Conservation (phyloP, 2,888 invertebrate species). For the Lochmaea capreae region DNA sequence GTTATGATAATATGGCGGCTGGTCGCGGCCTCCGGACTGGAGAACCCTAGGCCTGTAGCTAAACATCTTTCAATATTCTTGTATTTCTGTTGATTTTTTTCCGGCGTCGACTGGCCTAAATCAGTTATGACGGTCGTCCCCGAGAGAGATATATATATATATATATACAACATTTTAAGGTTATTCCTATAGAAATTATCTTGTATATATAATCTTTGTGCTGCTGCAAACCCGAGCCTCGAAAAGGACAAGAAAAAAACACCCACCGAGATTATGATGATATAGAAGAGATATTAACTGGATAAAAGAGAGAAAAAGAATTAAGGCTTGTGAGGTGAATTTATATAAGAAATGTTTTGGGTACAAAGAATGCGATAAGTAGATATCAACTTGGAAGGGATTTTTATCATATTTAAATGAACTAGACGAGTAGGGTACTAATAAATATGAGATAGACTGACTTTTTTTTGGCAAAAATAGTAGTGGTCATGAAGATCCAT, state of each 20-base stretch:
- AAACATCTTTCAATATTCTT: background rate
- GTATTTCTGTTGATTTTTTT: background rate
- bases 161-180: conserved; percentile 58
- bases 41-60: conserved; percentile 45
- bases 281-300: conserved; percentile 42
- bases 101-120: background rate
- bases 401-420: conserved; percentile 25
- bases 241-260: conserved; percentile 42
- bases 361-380: conserved; percentile 22
- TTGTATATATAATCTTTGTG: conserved; percentile 35
- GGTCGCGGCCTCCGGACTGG: conserved; percentile 61
- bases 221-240: conserved; percentile 35
- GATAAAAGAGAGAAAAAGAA: conserved; percentile 31
- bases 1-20: conserved; percentile 64
- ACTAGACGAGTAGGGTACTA: background rate
- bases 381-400: conserved; percentile 25
- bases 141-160: too few relatives aligned
- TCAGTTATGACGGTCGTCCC: conserved; percentile 60
- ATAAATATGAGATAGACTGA: background rate
- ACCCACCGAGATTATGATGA: conserved; percentile 48
- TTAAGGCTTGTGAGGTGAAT: conserved; percentile 29
- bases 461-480: too few relatives aligned
- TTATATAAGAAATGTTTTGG: conserved; percentile 27
- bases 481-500: too few relatives aligned
- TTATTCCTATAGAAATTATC: conserved; percentile 58